Conservation (phyloP, 2,888 invertebrate genomes). For the Lasioglossum calceatum region DNA sequence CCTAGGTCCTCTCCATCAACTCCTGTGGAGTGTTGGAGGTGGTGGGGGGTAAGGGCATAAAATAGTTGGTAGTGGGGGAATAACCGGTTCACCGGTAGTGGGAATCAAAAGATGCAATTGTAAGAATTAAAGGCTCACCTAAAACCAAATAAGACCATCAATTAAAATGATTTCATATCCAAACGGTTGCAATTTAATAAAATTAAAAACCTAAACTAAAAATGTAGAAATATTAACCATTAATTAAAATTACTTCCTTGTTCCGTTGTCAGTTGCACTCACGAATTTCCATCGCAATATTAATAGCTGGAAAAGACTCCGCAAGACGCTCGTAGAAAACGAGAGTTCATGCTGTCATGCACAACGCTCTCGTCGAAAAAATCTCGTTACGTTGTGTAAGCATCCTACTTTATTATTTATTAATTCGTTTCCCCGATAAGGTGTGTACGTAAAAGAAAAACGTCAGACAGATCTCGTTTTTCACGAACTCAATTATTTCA, state of each 20-base stretch:
- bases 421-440: not conserved
- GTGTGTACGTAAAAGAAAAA: slow-evolving; percentile 19
- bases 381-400: not conserved
- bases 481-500: slow-evolving; percentile 61
- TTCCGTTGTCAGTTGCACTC: not conserved
- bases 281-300: not conserved
- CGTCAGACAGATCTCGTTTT: slow-evolving; percentile 49
- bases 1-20: too few species aligned
- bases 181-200: not conserved
- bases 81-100: too few species aligned
- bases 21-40: too few species aligned
- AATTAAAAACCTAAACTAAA: not conserved
- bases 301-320: not conserved
- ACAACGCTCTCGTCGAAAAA: not conserved
- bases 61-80: too few species aligned
- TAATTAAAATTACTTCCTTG: not conserved
- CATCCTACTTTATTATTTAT: not conserved
- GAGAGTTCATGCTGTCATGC: not conserved
- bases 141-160: not conserved
- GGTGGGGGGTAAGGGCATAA: too few species aligned
- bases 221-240: not conserved
- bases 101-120: not conserved
- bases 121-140: not conserved
- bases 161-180: not conserved
- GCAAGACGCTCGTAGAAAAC: not conserved